These are phyloP conservation scores for Carabus problematicus DNA, from an alignment of 2,888 invertebrate species.

Conservation along the genomic window DNA sequence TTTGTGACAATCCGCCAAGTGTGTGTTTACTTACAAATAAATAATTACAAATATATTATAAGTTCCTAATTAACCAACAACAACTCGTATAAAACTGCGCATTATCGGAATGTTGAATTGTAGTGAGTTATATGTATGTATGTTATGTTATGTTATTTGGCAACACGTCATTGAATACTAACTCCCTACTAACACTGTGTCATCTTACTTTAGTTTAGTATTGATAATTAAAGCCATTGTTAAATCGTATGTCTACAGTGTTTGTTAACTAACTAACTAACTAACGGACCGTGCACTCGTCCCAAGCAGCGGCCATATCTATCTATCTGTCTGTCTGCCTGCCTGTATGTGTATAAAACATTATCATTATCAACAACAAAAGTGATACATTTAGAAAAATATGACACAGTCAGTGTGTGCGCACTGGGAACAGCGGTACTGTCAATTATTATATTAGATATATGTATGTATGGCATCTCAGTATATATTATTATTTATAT, in stretches of 20 bases:
- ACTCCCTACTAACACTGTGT: conserved; percentile 1
- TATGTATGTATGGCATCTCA: conserved; percentile 6
- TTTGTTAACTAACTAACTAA: conserved; percentile 48
- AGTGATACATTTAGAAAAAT: conserved; percentile 37
- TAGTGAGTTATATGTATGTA: conserved; percentile 45
- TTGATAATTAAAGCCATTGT: conserved; percentile 58
- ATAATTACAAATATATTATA: conserved; percentile 42
- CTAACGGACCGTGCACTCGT: neutral
- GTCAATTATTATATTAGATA: neutral
- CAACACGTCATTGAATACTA: conserved; percentile 47
- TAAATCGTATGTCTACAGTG: conserved; percentile 52
- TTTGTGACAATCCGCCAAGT: conserved; percentile 7
- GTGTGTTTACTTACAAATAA: conserved; percentile 43
- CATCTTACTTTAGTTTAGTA: conserved; percentile 41
- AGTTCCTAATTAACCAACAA: conserved; percentile 47
- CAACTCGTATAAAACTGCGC: conserved; percentile 49
- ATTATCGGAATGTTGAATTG: conserved; percentile 50
- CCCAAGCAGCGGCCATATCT: conserved; percentile 23
- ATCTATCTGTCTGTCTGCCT: neutral
- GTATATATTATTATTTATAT: conserved; percentile 5
- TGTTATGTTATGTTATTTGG: conserved; percentile 51
- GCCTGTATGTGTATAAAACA: neutral
- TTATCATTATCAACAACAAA: conserved; percentile 9
- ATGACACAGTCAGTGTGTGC: conserved; percentile 13
- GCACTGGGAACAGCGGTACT: conserved; percentile 20